Conservation (phyloP, 2,797 vertebrate species). For the Gymnoscopelus braueri region DNA sequence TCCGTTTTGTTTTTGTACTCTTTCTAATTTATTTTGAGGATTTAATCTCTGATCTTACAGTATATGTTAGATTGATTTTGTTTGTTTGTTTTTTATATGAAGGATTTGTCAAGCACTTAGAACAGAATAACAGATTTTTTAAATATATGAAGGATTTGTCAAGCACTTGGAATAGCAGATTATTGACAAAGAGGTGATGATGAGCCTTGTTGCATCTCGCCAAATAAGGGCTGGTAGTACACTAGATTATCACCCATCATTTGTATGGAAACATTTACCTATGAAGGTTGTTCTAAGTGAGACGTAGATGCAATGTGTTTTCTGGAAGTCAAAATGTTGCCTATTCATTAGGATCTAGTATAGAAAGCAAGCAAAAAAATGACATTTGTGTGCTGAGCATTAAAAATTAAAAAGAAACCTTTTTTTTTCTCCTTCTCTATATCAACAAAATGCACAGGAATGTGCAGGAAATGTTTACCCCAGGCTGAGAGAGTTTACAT, state of each 20-base stretch:
- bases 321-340: slow-evolving; percentile 36
- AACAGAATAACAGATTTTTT: slow-evolving; percentile 14
- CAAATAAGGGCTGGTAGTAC: slow-evolving; percentile 80
- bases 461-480: slow-evolving; percentile 65
- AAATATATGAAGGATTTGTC: slow-evolving; percentile 50
- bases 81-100: slow-evolving; percentile 26
- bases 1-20: slow-evolving; percentile 30
- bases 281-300: slow-evolving; percentile 37
- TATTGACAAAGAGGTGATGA: slow-evolving; percentile 25
- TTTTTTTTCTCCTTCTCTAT: slow-evolving; percentile 20
- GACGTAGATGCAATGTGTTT: slow-evolving; percentile 18
- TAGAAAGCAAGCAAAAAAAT: slow-evolving; percentile 26
- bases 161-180: slow-evolving; percentile 57
- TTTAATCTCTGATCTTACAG: slow-evolving; percentile 16
- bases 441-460: slow-evolving; percentile 41
- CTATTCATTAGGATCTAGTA: slow-evolving; percentile 57
- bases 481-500: slow-evolving; percentile 68
- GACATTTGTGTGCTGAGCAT: slow-evolving; percentile 54
- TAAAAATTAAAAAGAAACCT: slow-evolving; percentile 11
- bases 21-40: slow-evolving; percentile 47
- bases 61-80: slow-evolving; percentile 17
- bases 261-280: slow-evolving; percentile 50
- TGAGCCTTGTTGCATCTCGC: slow-evolving; percentile 60
- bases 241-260: slow-evolving; percentile 60
- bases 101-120: slow-evolving; percentile 63